Percentiles rank a stretch among this genome's conserved stretches.
phyloP scores from a whole-genome alignment of 2,113 vertebrate species.

The Megaceryle maxima region DNA sequence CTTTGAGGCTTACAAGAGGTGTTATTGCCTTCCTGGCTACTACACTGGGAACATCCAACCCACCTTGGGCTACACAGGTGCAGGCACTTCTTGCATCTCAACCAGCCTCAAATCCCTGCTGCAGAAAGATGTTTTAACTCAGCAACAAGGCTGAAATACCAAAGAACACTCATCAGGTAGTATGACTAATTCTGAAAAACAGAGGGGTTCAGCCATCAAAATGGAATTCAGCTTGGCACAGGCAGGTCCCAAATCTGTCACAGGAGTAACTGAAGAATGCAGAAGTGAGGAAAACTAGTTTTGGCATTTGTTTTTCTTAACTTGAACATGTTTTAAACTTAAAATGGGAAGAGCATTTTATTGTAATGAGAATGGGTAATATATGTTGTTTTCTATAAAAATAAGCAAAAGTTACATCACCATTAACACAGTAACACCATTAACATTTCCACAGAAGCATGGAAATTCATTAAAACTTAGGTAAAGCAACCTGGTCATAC shows the following conservation, averaged over 20 bases:
- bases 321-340: background rate
- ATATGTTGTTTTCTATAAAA: background rate
- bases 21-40: background rate
- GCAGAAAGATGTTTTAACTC: background rate
- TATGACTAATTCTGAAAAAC: background rate
- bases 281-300: background rate
- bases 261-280: background rate
- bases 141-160: background rate
- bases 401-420: background rate
- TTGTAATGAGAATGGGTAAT: background rate
- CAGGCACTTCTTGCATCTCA: background rate
- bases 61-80: fast-evolving
- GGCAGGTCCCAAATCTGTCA: background rate
- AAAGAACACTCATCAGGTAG: background rate
- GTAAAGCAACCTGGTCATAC: background rate
- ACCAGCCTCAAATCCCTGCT: background rate
- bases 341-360: background rate
- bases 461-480: background rate
- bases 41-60: background rate
- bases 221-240: background rate
- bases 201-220: background rate
- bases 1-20: background rate
- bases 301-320: background rate
- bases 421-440: background rate
- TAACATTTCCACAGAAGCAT: background rate